A percentile compares a stretch with the other conserved stretches of the same genome.
These are phyloP conservation scores for Antidorcas marsupialis DNA, from an alignment of 2,113 vertebrate genomes.

Conservation along the genomic window DNA sequence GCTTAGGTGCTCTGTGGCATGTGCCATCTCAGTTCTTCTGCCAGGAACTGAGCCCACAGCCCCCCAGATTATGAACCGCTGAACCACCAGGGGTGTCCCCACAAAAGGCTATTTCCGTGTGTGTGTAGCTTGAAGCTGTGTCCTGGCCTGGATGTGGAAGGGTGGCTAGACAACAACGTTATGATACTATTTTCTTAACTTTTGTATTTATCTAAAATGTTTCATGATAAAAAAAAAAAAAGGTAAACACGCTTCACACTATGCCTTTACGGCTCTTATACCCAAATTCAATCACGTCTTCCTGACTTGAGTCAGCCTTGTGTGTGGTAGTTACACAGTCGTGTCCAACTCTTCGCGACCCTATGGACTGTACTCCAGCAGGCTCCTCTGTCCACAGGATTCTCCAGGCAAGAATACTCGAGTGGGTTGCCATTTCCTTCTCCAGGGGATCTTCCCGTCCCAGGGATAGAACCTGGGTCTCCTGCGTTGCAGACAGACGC, in stretches of 20 bases:
- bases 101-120: no score
- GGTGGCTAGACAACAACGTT: no score
- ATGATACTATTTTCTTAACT: background rate
- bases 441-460: background rate
- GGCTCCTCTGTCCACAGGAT: background rate
- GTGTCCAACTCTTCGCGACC: fast-evolving
- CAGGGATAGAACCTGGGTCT: background rate
- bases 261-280: background rate
- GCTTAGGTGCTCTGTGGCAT: no score
- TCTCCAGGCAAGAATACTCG: no score
- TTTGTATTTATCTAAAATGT: background rate
- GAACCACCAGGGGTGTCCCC: no score
- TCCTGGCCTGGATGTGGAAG: background rate
- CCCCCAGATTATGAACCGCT: no score
- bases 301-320: no score
- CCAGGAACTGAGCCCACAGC: no score
- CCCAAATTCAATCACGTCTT: no score
- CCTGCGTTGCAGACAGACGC: background rate
- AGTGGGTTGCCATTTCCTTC: no score
- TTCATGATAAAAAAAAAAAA: background rate
- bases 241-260: background rate
- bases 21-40: no score
- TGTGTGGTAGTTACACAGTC: no score
- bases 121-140: background rate
- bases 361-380: background rate